These are phyloP conservation scores for Meghimatium bilineatum DNA, from an alignment of 2,888 invertebrate species.

Conservation along the genomic window DNA sequence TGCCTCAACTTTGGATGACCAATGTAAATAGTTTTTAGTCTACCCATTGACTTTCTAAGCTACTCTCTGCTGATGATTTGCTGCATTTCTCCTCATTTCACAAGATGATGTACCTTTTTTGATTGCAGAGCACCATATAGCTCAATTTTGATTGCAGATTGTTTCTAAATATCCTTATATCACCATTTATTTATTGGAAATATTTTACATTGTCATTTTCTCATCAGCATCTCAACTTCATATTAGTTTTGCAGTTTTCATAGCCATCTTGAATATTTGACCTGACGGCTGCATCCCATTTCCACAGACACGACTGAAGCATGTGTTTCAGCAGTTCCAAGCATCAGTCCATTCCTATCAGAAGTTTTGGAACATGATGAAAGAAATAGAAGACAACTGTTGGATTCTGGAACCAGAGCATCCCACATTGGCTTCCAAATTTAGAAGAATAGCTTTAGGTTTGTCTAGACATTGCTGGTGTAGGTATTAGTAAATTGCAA, in stretches of 20 bases:
- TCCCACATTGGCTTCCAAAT: conserved; percentile 67
- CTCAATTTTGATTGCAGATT: too few species aligned
- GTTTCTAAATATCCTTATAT: too few species aligned
- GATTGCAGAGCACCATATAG: too few species aligned
- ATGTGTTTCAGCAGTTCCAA: conserved; percentile 69
- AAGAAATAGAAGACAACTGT: conserved; percentile 73
- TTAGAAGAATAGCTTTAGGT: conserved; percentile 76
- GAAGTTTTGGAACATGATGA: conserved; percentile 75
- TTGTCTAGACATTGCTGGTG: neutral
- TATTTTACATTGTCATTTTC: neutral
- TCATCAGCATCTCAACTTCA: neutral
- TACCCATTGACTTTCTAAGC: too few species aligned
- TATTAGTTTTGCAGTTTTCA: neutral
- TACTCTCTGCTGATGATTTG: too few species aligned
- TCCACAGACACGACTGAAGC: conserved; percentile 59
- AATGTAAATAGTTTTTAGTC: too few species aligned
- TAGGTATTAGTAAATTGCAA: too few species aligned
- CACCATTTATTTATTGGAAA: too few species aligned
- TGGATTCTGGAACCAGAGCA: conserved; percentile 77
- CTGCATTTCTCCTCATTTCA: too few species aligned
- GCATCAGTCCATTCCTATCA: conserved; percentile 63
- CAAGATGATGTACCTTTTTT: too few species aligned
- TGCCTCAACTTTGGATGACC: too few species aligned
- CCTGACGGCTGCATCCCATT: neutral
- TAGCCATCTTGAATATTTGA: neutral